Evolutionary conservation across 2,888 invertebrate species (phyloP).

Genomic region (Tetragnatha montana): DNA sequence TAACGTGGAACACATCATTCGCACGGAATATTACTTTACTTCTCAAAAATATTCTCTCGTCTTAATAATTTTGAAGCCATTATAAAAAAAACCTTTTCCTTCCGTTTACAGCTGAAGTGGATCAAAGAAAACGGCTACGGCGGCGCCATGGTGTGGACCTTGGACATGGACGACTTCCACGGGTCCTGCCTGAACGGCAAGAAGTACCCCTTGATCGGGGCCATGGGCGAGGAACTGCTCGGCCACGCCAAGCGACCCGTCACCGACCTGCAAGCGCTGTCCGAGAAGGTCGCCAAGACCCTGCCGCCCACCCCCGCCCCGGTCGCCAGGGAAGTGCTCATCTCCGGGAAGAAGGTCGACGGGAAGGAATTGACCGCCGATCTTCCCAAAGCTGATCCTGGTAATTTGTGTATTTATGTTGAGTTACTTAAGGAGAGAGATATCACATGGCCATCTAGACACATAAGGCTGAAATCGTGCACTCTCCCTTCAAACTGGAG

Average conservation of each 20-base stretch:
- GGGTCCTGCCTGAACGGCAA: constrained; percentile 86
- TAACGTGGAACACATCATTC: too few relatives aligned
- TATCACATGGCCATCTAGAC: too few relatives aligned
- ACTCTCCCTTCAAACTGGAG: too few relatives aligned
- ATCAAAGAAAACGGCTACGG: constrained; percentile 90
- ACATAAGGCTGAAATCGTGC: too few relatives aligned
- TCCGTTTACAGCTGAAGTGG: constrained; percentile 84
- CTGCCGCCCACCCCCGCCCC: constrained; percentile 53
- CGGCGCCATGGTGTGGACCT: constrained; percentile 96
- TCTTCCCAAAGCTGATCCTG: constrained; percentile 37
- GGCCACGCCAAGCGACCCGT: constrained; percentile 79
- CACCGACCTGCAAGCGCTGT: constrained; percentile 67
- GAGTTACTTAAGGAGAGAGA: neutral
- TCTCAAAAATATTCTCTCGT: too few relatives aligned
- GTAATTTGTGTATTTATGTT: neutral
- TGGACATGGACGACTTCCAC: constrained; percentile 86
- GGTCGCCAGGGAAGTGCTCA: neutral
- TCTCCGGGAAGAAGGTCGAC: constrained; percentile 18
- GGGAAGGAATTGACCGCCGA: neutral
- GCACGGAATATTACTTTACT: too few relatives aligned
- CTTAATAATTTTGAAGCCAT: too few relatives aligned
- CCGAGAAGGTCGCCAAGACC: constrained; percentile 62
- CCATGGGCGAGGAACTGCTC: constrained; percentile 91
- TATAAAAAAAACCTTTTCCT: neutral
- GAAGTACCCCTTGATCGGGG: constrained; percentile 90